Percentiles rank a stretch among this genome's conserved stretches.
Evolutionary conservation across 53 echinoderm and acorn worm genomes (phyloP).

Genomic region (Holothuria leucospilota): DNA sequence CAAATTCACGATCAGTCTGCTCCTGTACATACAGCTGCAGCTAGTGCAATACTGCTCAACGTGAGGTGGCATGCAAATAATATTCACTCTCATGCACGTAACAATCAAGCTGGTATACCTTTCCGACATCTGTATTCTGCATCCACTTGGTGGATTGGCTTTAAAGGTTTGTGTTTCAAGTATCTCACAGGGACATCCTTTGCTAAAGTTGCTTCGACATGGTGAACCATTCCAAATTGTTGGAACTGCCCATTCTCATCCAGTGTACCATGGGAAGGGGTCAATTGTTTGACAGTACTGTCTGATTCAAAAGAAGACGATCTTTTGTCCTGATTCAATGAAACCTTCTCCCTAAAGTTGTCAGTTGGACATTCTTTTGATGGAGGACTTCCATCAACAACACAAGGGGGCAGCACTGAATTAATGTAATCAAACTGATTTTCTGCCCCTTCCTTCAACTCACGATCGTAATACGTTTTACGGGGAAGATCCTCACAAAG

Average conservation of each 20-base stretch:
- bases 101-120: conserved; percentile 59
- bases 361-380: not conserved
- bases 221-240: not conserved
- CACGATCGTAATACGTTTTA: not conserved
- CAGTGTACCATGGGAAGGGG: not conserved
- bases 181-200: conserved; percentile 74
- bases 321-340: not conserved
- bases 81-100: not conserved
- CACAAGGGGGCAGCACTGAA: conserved; percentile 7
- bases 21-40: no score
- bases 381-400: not conserved
- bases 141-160: conserved; percentile 94
- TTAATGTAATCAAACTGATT: not conserved
- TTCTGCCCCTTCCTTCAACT: not conserved
- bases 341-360: no score
- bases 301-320: not conserved
- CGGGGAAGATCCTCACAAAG: conserved; percentile 20
- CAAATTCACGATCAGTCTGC: no score
- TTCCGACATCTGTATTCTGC: conserved; percentile 89
- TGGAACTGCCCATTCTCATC: not conserved
- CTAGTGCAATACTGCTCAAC: no score
- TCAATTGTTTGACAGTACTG: not conserved
- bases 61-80: no score
- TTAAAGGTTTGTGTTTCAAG: conserved; percentile 87
- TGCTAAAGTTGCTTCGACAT: not conserved